A percentile compares a stretch with the other conserved stretches of the same genome.
Conservation (phyloP, 2,113 vertebrate species). For the Vireo altiloquus region DNA sequence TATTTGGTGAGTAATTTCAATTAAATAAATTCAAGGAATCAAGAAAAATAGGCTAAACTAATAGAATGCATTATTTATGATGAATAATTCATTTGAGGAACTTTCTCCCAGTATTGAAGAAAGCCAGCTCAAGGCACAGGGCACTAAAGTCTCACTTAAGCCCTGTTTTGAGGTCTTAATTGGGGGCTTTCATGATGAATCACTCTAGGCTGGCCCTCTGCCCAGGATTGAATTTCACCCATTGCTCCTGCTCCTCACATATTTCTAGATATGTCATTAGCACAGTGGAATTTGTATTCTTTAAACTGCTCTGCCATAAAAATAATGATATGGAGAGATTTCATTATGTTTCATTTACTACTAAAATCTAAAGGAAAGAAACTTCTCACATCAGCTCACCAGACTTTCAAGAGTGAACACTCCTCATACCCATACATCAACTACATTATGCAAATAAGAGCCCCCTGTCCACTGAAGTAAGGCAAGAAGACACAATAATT, state of each 20-base stretch:
- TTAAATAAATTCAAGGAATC: constrained; percentile 61
- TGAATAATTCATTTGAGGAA: constrained; percentile 43
- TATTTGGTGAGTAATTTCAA: constrained; percentile 66
- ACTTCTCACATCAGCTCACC: neutral
- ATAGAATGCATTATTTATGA: constrained; percentile 41
- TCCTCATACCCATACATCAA: neutral
- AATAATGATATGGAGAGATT: neutral
- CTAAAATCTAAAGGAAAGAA: neutral
- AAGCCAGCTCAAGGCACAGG: neutral
- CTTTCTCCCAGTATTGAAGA: neutral
- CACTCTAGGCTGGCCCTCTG: constrained; percentile 28
- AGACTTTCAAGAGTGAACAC: neutral
- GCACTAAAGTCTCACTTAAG: constrained; percentile 6
- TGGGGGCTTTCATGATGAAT: constrained; percentile 14
- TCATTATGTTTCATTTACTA: neutral
- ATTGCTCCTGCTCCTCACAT: constrained; percentile 21
- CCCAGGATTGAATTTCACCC: constrained; percentile 38
- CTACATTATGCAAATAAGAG: neutral
- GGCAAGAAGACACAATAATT: neutral
- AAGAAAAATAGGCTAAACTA: constrained; percentile 40
- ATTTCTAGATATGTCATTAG: constrained; percentile 14
- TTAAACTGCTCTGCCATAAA: constrained; percentile 13
- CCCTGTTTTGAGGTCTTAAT: constrained; percentile 34
- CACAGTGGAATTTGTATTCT: constrained; percentile 6
- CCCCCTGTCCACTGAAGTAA: neutral